These are phyloP conservation scores for Noctua fimbriata DNA, from an alignment of 2,888 invertebrate genomes.

Conservation along the genomic window DNA sequence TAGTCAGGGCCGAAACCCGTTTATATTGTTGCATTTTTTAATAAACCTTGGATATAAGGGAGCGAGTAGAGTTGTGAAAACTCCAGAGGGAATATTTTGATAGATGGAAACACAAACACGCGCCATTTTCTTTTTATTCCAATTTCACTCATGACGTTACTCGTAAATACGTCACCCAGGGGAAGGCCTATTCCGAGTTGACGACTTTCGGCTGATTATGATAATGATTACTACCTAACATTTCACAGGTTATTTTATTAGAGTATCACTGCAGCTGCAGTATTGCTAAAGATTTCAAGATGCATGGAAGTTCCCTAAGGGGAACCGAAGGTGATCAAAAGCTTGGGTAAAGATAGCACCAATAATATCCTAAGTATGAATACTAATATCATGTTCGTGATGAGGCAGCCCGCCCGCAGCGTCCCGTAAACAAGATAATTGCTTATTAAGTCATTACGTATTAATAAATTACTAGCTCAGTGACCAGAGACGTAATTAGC, in stretches of 20 bases:
- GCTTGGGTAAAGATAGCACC: neutral
- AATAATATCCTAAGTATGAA: neutral
- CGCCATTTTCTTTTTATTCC: neutral
- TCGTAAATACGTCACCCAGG: neutral
- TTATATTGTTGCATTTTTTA: slow-evolving; percentile 16
- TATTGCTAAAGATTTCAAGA: neutral
- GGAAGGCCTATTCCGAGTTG: neutral
- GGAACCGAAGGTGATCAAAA: neutral
- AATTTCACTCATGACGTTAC: neutral
- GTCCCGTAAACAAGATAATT: slow-evolving; percentile 44
- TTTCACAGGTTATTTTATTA: neutral
- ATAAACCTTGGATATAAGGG: slow-evolving; percentile 14
- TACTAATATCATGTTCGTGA: slow-evolving; percentile 10
- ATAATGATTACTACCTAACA: neutral
- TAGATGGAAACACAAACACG: neutral
- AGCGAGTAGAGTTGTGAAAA: neutral
- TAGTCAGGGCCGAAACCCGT: slow-evolving; percentile 39
- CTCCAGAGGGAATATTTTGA: neutral
- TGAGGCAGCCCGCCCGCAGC: slow-evolving; percentile 10
- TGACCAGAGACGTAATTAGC: slow-evolving; percentile 40
- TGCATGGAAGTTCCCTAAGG: no score
- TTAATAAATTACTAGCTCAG: slow-evolving; percentile 46
- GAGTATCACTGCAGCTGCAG: neutral
- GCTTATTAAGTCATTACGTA: slow-evolving; percentile 43
- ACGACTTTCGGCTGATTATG: neutral